Evolutionary conservation across 2,113 vertebrate genomes (phyloP).

Genomic region (Nettapus auritus): DNA sequence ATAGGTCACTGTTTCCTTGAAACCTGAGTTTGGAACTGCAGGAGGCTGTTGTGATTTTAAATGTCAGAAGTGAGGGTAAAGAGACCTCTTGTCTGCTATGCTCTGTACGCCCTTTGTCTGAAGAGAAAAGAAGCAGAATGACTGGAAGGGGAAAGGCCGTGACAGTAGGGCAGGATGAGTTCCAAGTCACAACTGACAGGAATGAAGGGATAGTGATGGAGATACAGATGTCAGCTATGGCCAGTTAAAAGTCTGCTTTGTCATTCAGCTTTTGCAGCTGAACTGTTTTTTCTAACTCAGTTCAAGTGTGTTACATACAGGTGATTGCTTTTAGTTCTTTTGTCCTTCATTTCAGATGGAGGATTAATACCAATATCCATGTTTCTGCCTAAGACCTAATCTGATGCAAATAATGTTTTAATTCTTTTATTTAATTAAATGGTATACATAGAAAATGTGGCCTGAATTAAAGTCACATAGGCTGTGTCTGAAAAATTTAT

Average conservation of each 20-base stretch:
- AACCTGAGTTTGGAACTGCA: not conserved
- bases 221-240: not conserved
- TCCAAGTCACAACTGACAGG: not conserved
- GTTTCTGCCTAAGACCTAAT: not conserved
- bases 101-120: not conserved
- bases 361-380: not conserved
- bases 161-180: not conserved
- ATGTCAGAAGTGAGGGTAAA: not conserved
- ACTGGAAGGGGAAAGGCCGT: not conserved
- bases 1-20: not conserved
- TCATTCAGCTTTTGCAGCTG: not conserved
- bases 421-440: not conserved
- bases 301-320: not conserved
- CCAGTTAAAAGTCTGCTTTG: not conserved
- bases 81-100: accelerated
- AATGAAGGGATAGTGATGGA: not conserved
- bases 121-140: not conserved
- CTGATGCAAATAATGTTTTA: not conserved
- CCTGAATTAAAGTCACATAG: not conserved
- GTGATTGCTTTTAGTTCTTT: not conserved
- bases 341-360: not conserved
- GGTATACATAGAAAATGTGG: not conserved
- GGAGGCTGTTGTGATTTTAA: not conserved
- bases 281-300: not conserved
- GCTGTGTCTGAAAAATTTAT: not conserved